Percentiles rank a stretch among this genome's conserved stretches.
These are phyloP conservation scores for Zaprionus gabonicus DNA, from an alignment of 1,140 invertebrate species.

Conservation along the genomic window DNA sequence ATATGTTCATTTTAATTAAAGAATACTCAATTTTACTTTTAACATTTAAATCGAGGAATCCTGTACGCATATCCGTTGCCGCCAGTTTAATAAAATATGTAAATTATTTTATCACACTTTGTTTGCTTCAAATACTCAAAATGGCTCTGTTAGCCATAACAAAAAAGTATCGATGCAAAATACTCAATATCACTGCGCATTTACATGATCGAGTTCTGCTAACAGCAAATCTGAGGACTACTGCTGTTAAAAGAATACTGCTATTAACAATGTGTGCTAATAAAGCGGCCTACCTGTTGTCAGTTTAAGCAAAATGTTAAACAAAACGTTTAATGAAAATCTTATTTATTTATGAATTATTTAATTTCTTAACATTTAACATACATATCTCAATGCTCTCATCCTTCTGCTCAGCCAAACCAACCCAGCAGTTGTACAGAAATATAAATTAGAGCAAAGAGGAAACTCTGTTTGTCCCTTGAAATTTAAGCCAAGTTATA, in stretches of 20 bases:
- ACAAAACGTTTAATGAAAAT: too few species aligned
- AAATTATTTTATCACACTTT: too few species aligned
- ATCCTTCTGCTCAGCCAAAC: conserved; percentile 16
- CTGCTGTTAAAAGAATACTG: background rate
- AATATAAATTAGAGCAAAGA: background rate
- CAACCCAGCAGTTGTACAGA: background rate
- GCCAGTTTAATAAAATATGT: background rate
- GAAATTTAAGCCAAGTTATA: conserved; percentile 1
- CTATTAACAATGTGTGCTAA: background rate
- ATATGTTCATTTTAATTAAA: background rate
- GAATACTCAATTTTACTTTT: background rate
- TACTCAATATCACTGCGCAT: background rate
- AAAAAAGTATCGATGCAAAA: background rate
- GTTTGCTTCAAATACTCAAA: background rate
- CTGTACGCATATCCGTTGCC: background rate
- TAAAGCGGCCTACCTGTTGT: background rate
- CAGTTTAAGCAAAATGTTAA: too few species aligned
- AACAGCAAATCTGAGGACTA: background rate
- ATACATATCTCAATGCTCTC: background rate
- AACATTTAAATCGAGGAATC: background rate
- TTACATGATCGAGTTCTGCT: background rate
- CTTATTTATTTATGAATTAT: background rate
- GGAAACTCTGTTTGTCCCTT: background rate
- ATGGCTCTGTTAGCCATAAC: background rate
- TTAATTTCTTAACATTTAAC: too few species aligned